These are phyloP conservation scores for Cosmia pyralina DNA, from an alignment of 2,888 invertebrate species.

Conservation along the genomic window DNA sequence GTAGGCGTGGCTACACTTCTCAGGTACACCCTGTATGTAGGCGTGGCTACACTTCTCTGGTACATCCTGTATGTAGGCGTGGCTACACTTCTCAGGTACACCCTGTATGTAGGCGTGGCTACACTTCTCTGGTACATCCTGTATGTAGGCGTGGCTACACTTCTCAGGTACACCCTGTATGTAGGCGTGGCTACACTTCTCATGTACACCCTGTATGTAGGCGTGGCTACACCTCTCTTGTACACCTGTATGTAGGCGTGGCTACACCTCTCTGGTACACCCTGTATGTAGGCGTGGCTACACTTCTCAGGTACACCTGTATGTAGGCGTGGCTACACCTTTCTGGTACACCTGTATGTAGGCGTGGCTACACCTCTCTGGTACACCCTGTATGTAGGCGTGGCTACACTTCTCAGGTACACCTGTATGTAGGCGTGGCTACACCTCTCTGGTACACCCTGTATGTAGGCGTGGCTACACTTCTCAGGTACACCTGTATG, in stretches of 20 bases:
- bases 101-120: conserved; percentile 2
- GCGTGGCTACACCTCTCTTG: not conserved
- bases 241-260: conserved; percentile 5
- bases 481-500: not conserved
- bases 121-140: not conserved
- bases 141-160: conserved; percentile 2
- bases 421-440: conserved; percentile 2
- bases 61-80: not conserved
- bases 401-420: not conserved
- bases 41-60: not conserved
- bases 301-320: not conserved
- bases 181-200: conserved; percentile 1
- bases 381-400: not conserved
- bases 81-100: not conserved
- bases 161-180: not conserved
- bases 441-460: not conserved
- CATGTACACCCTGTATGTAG: not conserved
- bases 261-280: not conserved
- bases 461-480: conserved; percentile 2
- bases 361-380: not conserved
- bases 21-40: not conserved
- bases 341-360: not conserved
- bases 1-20: conserved; percentile 1
- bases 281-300: conserved; percentile 2
- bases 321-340: conserved; percentile 6